Conservation (phyloP, 1,140 invertebrate genomes). For the Zaprionus gabonicus region DNA sequence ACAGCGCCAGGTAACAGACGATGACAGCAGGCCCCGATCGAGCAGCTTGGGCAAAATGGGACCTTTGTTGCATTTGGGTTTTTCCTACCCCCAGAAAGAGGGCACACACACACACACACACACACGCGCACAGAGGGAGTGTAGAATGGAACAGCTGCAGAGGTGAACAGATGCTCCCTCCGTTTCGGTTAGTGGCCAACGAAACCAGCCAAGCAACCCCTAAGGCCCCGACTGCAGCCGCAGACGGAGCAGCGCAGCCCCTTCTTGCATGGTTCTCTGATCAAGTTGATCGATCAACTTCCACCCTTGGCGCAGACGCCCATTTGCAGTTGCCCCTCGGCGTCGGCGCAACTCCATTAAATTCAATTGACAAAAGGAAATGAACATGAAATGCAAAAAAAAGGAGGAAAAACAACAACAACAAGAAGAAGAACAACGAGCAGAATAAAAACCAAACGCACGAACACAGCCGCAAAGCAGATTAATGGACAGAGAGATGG, state of each 20-base stretch:
- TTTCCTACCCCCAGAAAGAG: slow-evolving; percentile 57
- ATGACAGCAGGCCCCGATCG: slow-evolving; percentile 17
- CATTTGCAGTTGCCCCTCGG: slow-evolving; percentile 48
- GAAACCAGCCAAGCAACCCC: slow-evolving; percentile 55
- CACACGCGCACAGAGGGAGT: slow-evolving; percentile 19
- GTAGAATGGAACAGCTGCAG: slow-evolving; percentile 54
- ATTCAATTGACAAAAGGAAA: slow-evolving; percentile 81
- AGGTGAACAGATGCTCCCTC: slow-evolving; percentile 47
- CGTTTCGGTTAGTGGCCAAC: slow-evolving; percentile 47
- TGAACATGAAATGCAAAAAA: slow-evolving; percentile 80
- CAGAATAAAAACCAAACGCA: slow-evolving; percentile 40
- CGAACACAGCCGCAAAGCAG: slow-evolving; percentile 22
- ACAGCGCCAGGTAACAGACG: neutral
- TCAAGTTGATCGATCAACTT: slow-evolving; percentile 78
- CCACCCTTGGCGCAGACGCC: slow-evolving; percentile 68
- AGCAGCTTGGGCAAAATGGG: neutral
- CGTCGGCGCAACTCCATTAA: slow-evolving; percentile 73
- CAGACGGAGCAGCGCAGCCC: neutral
- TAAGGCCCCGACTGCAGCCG: slow-evolving; percentile 34
- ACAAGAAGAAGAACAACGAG: slow-evolving; percentile 4
- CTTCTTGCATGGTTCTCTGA: slow-evolving; percentile 64
- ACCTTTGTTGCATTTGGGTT: slow-evolving; percentile 46
- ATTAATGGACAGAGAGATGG: slow-evolving; percentile 35
- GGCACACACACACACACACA: slow-evolving; percentile 32
- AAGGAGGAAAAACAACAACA: slow-evolving; percentile 25